Evolutionary conservation across 2,888 invertebrate species (phyloP).

Genomic region (Phragmatobia fuliginosa): DNA sequence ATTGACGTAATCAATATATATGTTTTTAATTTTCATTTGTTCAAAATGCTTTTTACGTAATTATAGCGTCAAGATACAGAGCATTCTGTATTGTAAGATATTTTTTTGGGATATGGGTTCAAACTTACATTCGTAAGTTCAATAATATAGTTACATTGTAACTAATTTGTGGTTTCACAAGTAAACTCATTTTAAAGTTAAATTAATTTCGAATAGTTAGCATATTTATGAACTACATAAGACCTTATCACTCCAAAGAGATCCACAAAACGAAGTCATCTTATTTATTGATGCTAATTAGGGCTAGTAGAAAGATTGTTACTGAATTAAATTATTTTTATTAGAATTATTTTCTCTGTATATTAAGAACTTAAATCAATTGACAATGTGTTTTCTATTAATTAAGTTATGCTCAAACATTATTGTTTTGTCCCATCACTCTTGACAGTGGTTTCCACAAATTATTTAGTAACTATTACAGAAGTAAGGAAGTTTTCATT

Average conservation of each 20-base stretch:
- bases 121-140: constrained; percentile 43
- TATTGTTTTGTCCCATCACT: constrained; percentile 58
- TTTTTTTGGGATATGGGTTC: constrained; percentile 48
- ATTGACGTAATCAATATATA: constrained; percentile 70
- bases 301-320: constrained; percentile 77
- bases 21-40: constrained; percentile 49
- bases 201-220: constrained; percentile 42
- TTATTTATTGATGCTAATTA: constrained; percentile 83
- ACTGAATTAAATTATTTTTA: constrained; percentile 82
- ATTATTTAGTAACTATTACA: constrained; percentile 73
- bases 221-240: constrained; percentile 47
- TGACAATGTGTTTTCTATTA: constrained; percentile 71
- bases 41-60: constrained; percentile 40
- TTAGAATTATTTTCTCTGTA: constrained; percentile 81
- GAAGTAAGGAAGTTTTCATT: constrained; percentile 73
- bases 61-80: constrained; percentile 40
- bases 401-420: constrained; percentile 78
- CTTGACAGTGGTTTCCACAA: constrained; percentile 62
- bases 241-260: constrained; percentile 67
- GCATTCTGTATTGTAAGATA: constrained; percentile 36
- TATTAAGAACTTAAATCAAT: constrained; percentile 77
- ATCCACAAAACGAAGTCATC: constrained; percentile 78
- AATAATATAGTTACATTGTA: constrained; percentile 33
- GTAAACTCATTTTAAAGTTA: constrained; percentile 35
- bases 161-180: constrained; percentile 38